phyloP scores from a whole-genome alignment of 2,888 invertebrate genomes.

The Leistus spinibarbis region DNA sequence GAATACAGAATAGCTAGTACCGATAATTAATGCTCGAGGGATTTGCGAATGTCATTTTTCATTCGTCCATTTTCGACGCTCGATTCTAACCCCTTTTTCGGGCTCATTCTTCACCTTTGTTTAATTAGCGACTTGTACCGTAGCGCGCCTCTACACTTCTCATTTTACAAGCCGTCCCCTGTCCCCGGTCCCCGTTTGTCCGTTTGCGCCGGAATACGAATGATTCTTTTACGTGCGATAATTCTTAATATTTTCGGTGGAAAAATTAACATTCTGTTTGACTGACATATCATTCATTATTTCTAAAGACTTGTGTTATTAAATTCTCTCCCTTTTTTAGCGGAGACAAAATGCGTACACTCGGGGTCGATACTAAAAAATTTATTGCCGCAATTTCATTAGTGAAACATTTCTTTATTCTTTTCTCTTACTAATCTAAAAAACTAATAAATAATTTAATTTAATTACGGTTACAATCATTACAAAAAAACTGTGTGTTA shows the following conservation, averaged over 20 bases:
- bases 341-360: neutral
- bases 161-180: neutral
- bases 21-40: constrained; percentile 13
- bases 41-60: constrained; percentile 9
- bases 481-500: too few species aligned
- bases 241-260: neutral
- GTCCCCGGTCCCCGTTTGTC: neutral
- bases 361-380: too few species aligned
- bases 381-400: too few species aligned
- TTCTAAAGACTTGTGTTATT: neutral
- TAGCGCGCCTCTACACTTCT: neutral
- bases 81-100: constrained; percentile 10
- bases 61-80: constrained; percentile 10
- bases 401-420: too few species aligned
- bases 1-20: constrained; percentile 18
- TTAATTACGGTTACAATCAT: too few species aligned
- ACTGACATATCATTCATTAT: neutral
- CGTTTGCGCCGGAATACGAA: neutral
- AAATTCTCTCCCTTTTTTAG: neutral
- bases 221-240: neutral
- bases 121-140: constrained; percentile 8
- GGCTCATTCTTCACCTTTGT: constrained; percentile 18
- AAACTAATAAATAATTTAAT: too few species aligned
- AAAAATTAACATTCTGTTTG: neutral
- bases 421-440: too few species aligned